Evolutionary conservation across 2,797 vertebrate genomes (phyloP).

Genomic region (Garrulus glandarius): DNA sequence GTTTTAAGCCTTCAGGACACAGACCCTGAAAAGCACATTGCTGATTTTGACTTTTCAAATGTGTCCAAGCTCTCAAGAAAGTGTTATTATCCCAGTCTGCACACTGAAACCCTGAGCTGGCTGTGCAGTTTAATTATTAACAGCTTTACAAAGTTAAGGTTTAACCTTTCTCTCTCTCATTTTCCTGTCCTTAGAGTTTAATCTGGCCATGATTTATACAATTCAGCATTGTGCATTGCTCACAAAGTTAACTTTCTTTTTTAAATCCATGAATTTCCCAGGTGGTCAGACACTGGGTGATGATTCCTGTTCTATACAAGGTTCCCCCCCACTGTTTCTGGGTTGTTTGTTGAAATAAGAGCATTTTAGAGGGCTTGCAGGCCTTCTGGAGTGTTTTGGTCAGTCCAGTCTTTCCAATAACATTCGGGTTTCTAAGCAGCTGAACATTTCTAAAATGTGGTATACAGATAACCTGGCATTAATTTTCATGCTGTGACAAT

Average conservation of each 20-base stretch:
- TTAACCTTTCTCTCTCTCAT: neutral
- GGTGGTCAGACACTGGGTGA: neutral
- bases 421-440: neutral
- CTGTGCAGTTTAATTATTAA: neutral
- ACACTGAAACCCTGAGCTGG: neutral
- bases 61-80: neutral
- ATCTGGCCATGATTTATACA: neutral
- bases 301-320: neutral
- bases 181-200: neutral
- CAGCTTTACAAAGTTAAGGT: neutral
- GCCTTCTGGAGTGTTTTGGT: neutral
- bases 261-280: neutral
- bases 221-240: neutral
- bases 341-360: neutral
- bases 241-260: neutral
- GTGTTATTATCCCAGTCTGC: neutral
- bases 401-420: neutral
- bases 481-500: neutral
- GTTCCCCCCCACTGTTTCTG: neutral
- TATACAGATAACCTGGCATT: neutral
- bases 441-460: neutral
- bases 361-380: neutral
- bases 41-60: neutral
- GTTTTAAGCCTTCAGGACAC: neutral
- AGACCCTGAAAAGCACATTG: neutral